Base-by-base conservation (phyloP, 2,113 vertebrate species). In the Sturnira hondurensis region DNA sequence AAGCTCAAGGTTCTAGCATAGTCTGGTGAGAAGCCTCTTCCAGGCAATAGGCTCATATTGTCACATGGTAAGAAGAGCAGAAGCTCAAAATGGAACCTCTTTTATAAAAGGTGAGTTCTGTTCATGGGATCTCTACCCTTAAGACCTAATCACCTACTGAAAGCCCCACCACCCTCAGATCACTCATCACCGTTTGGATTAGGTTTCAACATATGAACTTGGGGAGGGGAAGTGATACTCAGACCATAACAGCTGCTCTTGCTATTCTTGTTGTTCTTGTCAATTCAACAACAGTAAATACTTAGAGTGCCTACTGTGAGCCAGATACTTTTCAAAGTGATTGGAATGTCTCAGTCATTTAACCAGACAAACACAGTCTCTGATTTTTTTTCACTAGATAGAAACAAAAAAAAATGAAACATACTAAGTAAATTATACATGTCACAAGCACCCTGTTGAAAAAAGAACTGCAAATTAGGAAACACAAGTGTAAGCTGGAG, bases 321-420 rank as follows among this genome's bases (percentile, higher is more conserved):
- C 13, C 13, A 1, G 61, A 13, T 5, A 93, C 24, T 74, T 91
- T 91, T 67, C 70, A 61, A 68, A 93, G 56, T 50, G n/a, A 70
- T 2, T 88, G n/a, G 45, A 38, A 81, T 63, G 80, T 1, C 16
- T 47, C 10, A 45, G 47, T 68, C n/a, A 93, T 52, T 10, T 86
- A 82, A 76, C 17, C 14, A n/a, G 17, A 24, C 15, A 36, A 5
- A 78, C 89, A 92, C 86, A 82, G 28, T 58, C 8, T 88, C 36
- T 65, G 15, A 56, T 87, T 67, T 56, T 26, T 65, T 91, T 67
- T 24, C 61, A 50, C 45, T 43, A 67, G 24, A 11, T n/a, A 82
- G 65, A 96, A 84, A 84, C 14, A 87, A 78, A 87, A 73, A 73
- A 73, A 93, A 80, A 78, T n/a, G 67, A 88, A 86, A 91, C 12